These are phyloP conservation scores for Dasypus novemcinctus DNA, from an alignment of 2,113 vertebrate genomes.

Conservation along the genomic window DNA sequence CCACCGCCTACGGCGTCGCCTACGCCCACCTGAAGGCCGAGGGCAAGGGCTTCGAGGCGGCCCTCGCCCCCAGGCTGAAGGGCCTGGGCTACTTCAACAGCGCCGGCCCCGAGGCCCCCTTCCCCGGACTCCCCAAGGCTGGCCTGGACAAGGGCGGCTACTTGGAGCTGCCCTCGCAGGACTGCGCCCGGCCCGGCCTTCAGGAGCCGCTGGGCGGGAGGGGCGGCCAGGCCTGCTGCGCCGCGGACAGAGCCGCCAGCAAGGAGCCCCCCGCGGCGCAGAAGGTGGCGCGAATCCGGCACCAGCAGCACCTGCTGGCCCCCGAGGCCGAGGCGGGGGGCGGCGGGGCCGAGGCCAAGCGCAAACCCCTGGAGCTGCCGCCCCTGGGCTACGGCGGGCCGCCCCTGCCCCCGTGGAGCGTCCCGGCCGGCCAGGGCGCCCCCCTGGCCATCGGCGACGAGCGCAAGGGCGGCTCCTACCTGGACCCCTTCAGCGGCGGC, in stretches of 20 bases:
- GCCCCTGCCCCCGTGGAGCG: conserved; percentile 90
- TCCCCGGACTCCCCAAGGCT: conserved; percentile 85
- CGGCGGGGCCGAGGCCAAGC: conserved; percentile 86
- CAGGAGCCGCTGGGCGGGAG: conserved; percentile 82
- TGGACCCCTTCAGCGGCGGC: conserved; percentile 87
- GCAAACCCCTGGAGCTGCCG: conserved; percentile 89
- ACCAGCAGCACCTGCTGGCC: conserved; percentile 92
- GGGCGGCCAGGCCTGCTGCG: conserved; percentile 87
- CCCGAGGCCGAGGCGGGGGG: conserved; percentile 80
- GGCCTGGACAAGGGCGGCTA: conserved; percentile 85
- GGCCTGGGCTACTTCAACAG: conserved; percentile 91
- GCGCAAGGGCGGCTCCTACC: conserved; percentile 88
- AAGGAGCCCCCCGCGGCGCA: conserved; percentile 84
- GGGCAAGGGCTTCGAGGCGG: conserved; percentile 89
- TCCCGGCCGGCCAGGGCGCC: conserved; percentile 86
- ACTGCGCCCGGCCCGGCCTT: conserved; percentile 89
- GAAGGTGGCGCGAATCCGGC: conserved; percentile 95
- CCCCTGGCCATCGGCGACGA: conserved; percentile 87
- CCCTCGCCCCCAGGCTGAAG: conserved; percentile 84
- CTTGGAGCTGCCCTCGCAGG: conserved; percentile 89
- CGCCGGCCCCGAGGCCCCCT: conserved; percentile 87
- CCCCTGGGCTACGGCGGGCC: conserved; percentile 87
- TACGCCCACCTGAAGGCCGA: conserved; percentile 86
- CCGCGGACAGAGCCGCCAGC: conserved; percentile 89
- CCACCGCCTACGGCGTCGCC: conserved; percentile 60